Percentiles rank a stretch among this genome's conserved stretches.
These are phyloP conservation scores for Craterocephalus amniculus DNA, from an alignment of 2,797 vertebrate genomes.

Conservation along the genomic window DNA sequence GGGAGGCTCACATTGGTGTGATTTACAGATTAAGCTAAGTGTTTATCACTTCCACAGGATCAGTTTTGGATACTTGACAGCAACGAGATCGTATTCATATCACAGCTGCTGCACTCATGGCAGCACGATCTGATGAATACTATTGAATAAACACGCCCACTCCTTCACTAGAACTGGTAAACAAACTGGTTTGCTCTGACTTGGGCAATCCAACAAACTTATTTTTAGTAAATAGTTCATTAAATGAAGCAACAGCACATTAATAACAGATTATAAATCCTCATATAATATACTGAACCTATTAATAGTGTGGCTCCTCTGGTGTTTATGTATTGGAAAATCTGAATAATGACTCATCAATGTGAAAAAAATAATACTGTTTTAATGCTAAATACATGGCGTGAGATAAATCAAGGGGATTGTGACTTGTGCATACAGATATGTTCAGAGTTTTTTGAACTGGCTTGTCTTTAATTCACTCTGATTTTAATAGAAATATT, in stretches of 20 bases:
- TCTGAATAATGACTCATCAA: neutral
- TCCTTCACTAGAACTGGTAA: conserved; percentile 6
- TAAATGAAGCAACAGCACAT: neutral
- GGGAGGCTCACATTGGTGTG: neutral
- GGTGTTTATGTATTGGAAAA: neutral
- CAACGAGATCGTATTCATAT: conserved; percentile 28
- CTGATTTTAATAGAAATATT: neutral
- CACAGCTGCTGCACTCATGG: neutral
- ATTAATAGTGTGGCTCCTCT: neutral
- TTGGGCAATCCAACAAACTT: neutral
- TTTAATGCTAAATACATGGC: neutral
- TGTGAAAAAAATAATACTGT: too few relatives aligned
- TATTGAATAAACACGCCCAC: conserved; percentile 38
- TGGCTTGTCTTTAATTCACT: neutral
- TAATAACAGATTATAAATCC: neutral
- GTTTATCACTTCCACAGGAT: neutral
- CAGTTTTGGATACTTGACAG: conserved; percentile 21
- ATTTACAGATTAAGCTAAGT: neutral
- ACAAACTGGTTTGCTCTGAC: conserved; percentile 9
- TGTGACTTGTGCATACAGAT: too few relatives aligned
- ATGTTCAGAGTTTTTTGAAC: neutral
- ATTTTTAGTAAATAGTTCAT: conserved; percentile 3
- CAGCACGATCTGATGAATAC: conserved; percentile 22
- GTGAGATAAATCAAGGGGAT: neutral
- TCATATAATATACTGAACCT: neutral